Evolutionary conservation across 35 echinoderm and acorn worm genomes (phyloP).

Genomic region (Heliocidaris erythrogramma): DNA sequence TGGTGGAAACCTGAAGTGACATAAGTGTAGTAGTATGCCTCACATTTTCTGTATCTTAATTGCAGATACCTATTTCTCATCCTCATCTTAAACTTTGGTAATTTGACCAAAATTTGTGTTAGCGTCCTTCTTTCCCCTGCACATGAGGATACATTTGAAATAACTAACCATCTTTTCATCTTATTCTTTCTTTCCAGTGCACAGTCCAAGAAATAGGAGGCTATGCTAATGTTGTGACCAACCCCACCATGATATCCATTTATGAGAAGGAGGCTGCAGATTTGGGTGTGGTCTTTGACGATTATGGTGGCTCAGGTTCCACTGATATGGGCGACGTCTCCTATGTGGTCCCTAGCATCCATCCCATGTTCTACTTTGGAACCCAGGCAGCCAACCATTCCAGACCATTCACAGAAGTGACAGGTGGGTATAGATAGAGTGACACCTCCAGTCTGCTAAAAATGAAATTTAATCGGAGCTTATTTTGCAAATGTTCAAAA

Average conservation of each 20-base stretch:
- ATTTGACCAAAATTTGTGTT: too few relatives aligned
- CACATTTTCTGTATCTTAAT: too few relatives aligned
- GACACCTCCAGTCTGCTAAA: too few relatives aligned
- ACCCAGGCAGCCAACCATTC: slow-evolving; percentile 53
- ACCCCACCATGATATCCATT: slow-evolving; percentile 49
- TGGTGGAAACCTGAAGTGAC: too few relatives aligned
- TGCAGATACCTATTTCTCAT: too few relatives aligned
- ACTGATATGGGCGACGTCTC: slow-evolving; percentile 87
- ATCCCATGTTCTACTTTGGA: slow-evolving; percentile 69
- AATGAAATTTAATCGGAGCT: too few relatives aligned
- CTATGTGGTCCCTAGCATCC: slow-evolving; percentile 73
- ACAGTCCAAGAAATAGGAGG: slow-evolving; percentile 30
- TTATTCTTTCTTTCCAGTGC: slow-evolving; percentile 33
- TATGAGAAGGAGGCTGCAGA: not conserved
- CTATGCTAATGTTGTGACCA: slow-evolving; percentile 75
- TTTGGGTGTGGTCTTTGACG: slow-evolving; percentile 14
- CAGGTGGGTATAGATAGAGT: slow-evolving; percentile 44
- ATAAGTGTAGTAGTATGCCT: too few relatives aligned
- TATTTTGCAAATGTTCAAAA: too few relatives aligned
- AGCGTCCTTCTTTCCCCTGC: too few relatives aligned
- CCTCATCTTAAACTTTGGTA: too few relatives aligned
- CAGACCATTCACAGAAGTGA: slow-evolving; percentile 42
- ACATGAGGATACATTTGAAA: not conserved
- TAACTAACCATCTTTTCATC: not conserved
- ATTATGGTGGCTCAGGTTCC: slow-evolving; percentile 43